These are phyloP conservation scores for Empidonax alnorum DNA, from an alignment of 2,113 vertebrate species.

Conservation along the genomic window DNA sequence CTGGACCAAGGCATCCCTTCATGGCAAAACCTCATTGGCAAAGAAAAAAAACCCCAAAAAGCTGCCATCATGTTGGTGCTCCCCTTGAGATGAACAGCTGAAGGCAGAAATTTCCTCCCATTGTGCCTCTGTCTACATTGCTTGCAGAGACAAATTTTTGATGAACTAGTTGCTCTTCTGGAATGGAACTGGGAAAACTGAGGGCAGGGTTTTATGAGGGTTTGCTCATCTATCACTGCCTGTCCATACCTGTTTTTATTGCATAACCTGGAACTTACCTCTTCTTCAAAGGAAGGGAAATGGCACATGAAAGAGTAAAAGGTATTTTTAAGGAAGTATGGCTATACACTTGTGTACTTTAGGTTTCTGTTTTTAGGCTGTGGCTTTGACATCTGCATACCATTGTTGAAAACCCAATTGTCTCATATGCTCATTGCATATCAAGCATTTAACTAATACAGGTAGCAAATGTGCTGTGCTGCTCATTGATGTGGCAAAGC, in stretches of 20 bases:
- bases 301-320: neutral
- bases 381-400: neutral
- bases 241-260: neutral
- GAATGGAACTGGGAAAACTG: neutral
- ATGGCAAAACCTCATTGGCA: neutral
- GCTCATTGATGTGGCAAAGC: neutral
- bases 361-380: neutral
- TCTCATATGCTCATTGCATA: neutral
- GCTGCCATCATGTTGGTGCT: neutral
- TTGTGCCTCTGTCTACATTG: neutral
- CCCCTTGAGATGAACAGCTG: neutral
- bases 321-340: neutral
- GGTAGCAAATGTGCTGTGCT: neutral
- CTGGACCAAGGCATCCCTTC: neutral
- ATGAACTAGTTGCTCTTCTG: neutral
- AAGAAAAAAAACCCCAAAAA: neutral
- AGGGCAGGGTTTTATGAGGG: neutral
- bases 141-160: neutral
- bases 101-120: neutral
- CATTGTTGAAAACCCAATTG: neutral
- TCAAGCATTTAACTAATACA: neutral
- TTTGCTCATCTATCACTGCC: neutral
- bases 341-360: neutral
- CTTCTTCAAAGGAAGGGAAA: neutral
- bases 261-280: neutral